Conservation (phyloP, 2,113 vertebrate species). For the Spermophilus dauricus region DNA sequence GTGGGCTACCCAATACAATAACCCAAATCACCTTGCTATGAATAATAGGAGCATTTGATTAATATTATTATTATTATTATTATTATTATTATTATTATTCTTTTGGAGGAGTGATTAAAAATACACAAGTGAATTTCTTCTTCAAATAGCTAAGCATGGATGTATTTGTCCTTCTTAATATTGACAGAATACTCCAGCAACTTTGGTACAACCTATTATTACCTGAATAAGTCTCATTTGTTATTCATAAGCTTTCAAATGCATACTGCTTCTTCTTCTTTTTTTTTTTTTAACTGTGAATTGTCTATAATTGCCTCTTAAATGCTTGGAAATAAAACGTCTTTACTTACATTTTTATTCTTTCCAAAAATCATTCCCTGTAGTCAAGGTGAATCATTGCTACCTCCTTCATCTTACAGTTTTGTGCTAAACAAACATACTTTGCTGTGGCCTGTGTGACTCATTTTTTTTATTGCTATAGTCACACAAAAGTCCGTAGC, state of each 20-base stretch:
- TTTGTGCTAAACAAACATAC: conserved; percentile 40
- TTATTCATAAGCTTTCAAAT: conserved; percentile 77
- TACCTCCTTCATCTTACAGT: not conserved
- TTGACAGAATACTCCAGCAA: conserved; percentile 26
- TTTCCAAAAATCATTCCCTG: not conserved
- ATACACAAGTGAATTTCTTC: conserved; percentile 17
- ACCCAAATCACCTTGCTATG: too few species aligned
- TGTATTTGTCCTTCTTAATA: conserved; percentile 67
- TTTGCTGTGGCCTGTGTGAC: not conserved
- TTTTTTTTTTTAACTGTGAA: conserved; percentile 59
- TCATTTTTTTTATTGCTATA: not conserved
- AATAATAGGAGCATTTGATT: too few species aligned
- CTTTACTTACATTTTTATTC: conserved; percentile 63
- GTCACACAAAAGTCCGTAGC: not conserved
- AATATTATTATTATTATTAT: too few species aligned
- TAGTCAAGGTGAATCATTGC: conserved; percentile 45
- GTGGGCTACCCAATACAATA: too few species aligned
- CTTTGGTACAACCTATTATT: conserved; percentile 60
- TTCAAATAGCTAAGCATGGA: not conserved
- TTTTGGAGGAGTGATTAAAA: conserved; percentile 54
- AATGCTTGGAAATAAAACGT: conserved; percentile 68
- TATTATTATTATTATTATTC: too few species aligned
- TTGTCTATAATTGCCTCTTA: conserved; percentile 73
- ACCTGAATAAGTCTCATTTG: conserved; percentile 70
- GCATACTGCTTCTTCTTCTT: not conserved